Evolutionary conservation across 2,113 vertebrate genomes (phyloP).

Genomic region (Ictidomys tridecemlineatus): DNA sequence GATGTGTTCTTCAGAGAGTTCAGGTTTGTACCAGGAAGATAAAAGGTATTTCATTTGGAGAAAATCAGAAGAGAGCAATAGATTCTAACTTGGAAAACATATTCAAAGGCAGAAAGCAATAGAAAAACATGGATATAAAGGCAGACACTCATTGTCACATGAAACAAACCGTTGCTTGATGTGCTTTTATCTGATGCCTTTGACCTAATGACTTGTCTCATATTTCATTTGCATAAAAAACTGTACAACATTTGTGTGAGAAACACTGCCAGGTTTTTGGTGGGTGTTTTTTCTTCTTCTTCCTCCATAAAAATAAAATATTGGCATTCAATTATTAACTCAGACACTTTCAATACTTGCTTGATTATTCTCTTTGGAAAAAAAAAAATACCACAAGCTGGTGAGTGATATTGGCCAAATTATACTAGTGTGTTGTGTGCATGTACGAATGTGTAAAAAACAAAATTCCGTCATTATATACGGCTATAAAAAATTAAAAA

Average conservation of each 20-base stretch:
- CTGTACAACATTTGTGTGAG: constrained; percentile 33
- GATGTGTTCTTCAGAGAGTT: constrained; percentile 40
- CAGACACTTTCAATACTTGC: neutral
- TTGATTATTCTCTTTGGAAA: constrained; percentile 22
- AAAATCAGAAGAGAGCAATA: constrained; percentile 21
- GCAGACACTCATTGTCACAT: neutral
- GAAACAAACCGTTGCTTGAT: constrained; percentile 27
- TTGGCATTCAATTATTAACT: neutral
- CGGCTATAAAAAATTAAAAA: no score
- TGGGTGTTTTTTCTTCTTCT: neutral
- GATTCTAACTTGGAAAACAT: constrained; percentile 41
- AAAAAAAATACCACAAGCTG: neutral
- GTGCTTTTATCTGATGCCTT: neutral
- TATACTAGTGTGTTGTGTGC: no score
- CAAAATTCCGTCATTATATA: no score
- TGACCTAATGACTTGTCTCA: neutral
- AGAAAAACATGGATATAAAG: neutral
- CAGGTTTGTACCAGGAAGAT: constrained; percentile 37
- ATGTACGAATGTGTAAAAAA: no score
- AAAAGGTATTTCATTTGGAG: constrained; percentile 13
- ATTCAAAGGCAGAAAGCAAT: neutral
- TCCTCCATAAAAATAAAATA: neutral
- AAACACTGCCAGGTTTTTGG: neutral
- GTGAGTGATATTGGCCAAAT: no score
- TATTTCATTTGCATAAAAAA: constrained; percentile 62